These are phyloP conservation scores for Rousettus leschenaultii DNA, from an alignment of 2,113 vertebrate genomes.

Conservation along the genomic window DNA sequence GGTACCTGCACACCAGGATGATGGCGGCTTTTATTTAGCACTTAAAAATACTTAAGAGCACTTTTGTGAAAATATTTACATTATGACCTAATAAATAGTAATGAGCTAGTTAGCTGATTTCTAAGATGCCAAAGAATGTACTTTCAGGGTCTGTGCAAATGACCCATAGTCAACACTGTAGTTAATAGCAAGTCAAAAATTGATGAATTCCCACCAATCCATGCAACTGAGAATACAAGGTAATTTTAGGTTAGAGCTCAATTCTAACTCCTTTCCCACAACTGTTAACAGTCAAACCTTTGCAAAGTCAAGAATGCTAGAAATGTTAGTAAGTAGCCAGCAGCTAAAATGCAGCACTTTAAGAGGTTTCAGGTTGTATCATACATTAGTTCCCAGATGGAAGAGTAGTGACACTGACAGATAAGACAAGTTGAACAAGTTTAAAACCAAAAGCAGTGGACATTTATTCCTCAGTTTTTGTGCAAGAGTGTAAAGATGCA, in stretches of 20 bases:
- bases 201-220: neutral
- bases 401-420: constrained; percentile 68
- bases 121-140: neutral
- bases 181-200: neutral
- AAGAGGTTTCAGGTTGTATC: neutral
- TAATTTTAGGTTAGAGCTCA: constrained; percentile 30
- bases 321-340: constrained; percentile 33
- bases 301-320: constrained; percentile 11
- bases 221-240: neutral
- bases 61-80: constrained; percentile 9
- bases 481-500: constrained; percentile 84
- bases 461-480: constrained; percentile 85
- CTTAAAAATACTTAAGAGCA: constrained; percentile 15
- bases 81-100: constrained; percentile 43
- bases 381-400: neutral
- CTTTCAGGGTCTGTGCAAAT: constrained; percentile 15
- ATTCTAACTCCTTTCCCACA: constrained; percentile 11
- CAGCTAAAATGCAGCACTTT: constrained; percentile 11
- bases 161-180: neutral
- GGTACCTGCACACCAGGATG: neutral
- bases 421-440: constrained; percentile 79
- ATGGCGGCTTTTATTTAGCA: constrained; percentile 8
- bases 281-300: constrained; percentile 21
- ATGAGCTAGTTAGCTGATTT: neutral
- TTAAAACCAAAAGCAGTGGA: constrained; percentile 85